phyloP scores from a whole-genome alignment of 2,888 invertebrate species.

The Coleophora flavipennella region DNA sequence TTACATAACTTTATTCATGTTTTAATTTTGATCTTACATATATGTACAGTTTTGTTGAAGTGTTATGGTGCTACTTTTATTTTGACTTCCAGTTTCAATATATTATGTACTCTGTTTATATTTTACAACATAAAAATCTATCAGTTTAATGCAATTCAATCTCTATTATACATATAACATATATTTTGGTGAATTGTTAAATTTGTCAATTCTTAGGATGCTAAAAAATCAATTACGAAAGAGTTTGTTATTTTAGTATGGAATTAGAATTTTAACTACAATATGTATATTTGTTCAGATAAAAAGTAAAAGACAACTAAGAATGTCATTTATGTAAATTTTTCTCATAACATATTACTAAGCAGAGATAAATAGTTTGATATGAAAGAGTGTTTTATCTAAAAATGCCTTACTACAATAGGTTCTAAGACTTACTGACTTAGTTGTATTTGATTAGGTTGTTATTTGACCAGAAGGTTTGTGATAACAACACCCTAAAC shows the following conservation, averaged over 20 bases:
- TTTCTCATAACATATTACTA: slow-evolving; percentile 51
- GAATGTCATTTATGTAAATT: slow-evolving; percentile 50
- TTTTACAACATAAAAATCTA: too few species aligned
- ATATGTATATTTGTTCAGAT: slow-evolving; percentile 48
- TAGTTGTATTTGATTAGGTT: slow-evolving; percentile 55
- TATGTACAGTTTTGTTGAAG: background rate
- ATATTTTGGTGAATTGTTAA: slow-evolving; percentile 12
- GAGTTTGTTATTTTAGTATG: slow-evolving; percentile 47
- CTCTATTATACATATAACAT: background rate
- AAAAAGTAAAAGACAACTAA: slow-evolving; percentile 38
- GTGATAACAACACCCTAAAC: slow-evolving; percentile 56
- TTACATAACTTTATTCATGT: background rate
- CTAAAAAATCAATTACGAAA: slow-evolving; percentile 56
- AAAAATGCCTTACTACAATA: slow-evolving; percentile 71
- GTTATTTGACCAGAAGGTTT: slow-evolving; percentile 49
- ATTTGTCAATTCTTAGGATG: slow-evolving; percentile 62
- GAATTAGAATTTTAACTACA: slow-evolving; percentile 47
- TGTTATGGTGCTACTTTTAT: background rate
- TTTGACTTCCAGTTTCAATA: too few species aligned
- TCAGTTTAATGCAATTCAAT: background rate
- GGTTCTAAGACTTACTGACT: slow-evolving; percentile 68
- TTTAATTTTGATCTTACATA: slow-evolving; percentile 1
- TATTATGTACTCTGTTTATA: background rate
- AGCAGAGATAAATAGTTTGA: slow-evolving; percentile 68
- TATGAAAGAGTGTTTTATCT: slow-evolving; percentile 67